phyloP scores from a whole-genome alignment of 1,140 invertebrate species.

The Apolygus lucorum region DNA sequence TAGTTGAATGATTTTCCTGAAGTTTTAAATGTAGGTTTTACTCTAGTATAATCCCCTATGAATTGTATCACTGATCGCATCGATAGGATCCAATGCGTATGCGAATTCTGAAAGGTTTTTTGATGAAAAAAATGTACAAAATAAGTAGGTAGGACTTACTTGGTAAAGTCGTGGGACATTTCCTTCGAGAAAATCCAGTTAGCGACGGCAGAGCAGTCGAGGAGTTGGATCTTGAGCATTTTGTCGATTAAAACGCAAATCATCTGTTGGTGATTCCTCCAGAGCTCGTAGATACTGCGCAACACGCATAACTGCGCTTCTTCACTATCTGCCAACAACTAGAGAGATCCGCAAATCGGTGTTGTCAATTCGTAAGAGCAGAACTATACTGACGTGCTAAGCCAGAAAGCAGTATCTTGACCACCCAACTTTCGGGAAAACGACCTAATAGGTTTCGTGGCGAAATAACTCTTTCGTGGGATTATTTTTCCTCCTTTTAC shows the following conservation, averaged over 20 bases:
- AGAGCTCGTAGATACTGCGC: constrained; percentile 86
- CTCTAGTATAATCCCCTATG: too few species aligned
- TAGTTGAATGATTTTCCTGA: too few species aligned
- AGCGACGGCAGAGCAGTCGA: constrained; percentile 92
- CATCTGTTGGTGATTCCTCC: constrained; percentile 94
- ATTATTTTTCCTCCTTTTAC: too few species aligned
- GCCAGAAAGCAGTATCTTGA: too few species aligned
- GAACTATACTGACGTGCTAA: neutral
- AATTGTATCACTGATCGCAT: too few species aligned
- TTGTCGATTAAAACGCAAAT: constrained; percentile 93
- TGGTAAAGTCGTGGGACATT: constrained; percentile 88
- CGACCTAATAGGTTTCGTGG: too few species aligned
- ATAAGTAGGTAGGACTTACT: constrained; percentile 43
- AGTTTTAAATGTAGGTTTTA: too few species aligned
- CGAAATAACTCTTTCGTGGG: too few species aligned
- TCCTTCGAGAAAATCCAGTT: constrained; percentile 99
- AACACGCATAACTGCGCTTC: constrained; percentile 93
- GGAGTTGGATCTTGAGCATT: constrained; percentile 92
- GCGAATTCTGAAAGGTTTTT: too few species aligned
- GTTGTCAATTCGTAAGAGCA: neutral
- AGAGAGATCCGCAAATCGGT: constrained; percentile 28
- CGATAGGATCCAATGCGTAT: too few species aligned
- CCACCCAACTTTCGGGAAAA: too few species aligned
- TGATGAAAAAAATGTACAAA: neutral
- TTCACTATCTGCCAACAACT: constrained; percentile 82